Conservation (phyloP, 2,888 invertebrate genomes). For the Drosophila barbarae region DNA sequence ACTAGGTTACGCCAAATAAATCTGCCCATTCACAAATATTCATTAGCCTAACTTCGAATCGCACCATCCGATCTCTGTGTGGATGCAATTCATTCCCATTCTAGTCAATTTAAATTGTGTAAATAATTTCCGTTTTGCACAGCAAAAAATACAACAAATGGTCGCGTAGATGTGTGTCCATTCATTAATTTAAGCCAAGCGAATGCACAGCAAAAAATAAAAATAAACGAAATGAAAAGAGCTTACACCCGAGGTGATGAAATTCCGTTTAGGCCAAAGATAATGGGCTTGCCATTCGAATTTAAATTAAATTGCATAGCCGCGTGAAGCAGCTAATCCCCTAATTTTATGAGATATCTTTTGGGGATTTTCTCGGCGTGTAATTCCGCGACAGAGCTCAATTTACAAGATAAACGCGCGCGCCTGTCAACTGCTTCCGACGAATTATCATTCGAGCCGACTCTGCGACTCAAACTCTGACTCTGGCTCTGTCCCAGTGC, state of each 20-base stretch:
- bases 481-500: neutral
- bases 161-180: conserved; percentile 27
- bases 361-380: conserved; percentile 38
- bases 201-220: conserved; percentile 18
- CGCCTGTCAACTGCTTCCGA: conserved; percentile 74
- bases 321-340: conserved; percentile 25
- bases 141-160: conserved; percentile 37
- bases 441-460: conserved; percentile 62
- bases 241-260: conserved; percentile 1
- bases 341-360: neutral
- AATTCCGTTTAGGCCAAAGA: conserved; percentile 6
- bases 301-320: conserved; percentile 20
- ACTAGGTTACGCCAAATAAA: conserved; percentile 24
- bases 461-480: conserved; percentile 19
- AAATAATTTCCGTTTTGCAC: conserved; percentile 71
- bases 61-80: conserved; percentile 47
- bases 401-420: conserved; percentile 73
- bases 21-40: conserved; percentile 55
- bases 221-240: neutral
- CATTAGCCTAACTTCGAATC: conserved; percentile 56
- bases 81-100: conserved; percentile 42
- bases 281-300: conserved; percentile 19
- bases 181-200: conserved; percentile 28
- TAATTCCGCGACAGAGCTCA: conserved; percentile 45
- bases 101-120: conserved; percentile 64